phyloP scores from a whole-genome alignment of 2,888 invertebrate species.

The Eurois occulta region DNA sequence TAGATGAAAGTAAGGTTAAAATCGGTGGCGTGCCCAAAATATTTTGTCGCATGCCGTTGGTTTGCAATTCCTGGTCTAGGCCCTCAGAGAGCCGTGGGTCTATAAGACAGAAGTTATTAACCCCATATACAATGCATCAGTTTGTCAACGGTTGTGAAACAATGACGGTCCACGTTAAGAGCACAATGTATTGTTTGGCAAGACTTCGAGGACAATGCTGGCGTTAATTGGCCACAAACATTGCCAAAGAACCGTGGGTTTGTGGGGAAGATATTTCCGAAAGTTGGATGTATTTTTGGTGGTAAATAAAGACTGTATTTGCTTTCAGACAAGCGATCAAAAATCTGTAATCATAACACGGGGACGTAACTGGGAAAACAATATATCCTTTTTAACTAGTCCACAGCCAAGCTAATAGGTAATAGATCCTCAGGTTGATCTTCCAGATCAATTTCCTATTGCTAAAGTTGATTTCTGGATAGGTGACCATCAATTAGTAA shows the following conservation, averaged over 20 bases:
- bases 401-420: no score
- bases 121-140: background rate
- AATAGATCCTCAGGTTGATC: no score
- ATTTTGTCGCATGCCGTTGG: no score
- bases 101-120: background rate
- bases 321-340: background rate
- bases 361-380: background rate
- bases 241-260: conserved; percentile 43
- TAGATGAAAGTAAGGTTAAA: no score
- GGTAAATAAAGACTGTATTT: background rate
- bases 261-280: conserved; percentile 16
- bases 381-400: no score
- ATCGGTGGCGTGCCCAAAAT: no score
- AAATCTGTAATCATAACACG: background rate
- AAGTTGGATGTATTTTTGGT: conserved; percentile 36
- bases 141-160: conserved; percentile 12
- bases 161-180: conserved; percentile 29
- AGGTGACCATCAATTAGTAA: no score
- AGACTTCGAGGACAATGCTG: background rate
- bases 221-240: conserved; percentile 23
- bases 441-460: no score
- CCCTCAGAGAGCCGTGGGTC: background rate
- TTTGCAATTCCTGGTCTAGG: background rate
- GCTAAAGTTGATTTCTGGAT: no score
- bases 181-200: conserved; percentile 44